Base-by-base conservation (phyloP, 2,113 vertebrate species). In the Oostethus manadensis region DNA sequence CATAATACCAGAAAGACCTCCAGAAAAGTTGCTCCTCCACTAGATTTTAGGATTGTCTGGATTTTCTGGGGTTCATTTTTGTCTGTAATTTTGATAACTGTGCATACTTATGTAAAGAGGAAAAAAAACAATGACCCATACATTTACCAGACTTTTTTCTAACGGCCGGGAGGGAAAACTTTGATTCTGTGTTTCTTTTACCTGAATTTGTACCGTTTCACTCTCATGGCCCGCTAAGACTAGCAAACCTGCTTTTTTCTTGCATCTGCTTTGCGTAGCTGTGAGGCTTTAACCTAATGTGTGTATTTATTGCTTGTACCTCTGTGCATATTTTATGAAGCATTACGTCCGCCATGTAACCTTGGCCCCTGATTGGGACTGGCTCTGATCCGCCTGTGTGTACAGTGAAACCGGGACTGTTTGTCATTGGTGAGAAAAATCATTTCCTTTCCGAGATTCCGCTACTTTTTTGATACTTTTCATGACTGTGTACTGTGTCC, bases 261-360 rank as follows among this genome's bases (percentile, higher is more conserved):
- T 94, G 94, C 96, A 97, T 97, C 95, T 96, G 95, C 95, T 97
- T 98, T 95, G 96, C 94, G 92, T 99, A 98, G 95, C 96, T 98
- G 95, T 99, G 98, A 98, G 94, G 95, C 96, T 97, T 99, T 58
- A 58, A 94, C 95, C 93, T 98, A 95, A 98, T 95, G 94, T 99
- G 97, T 98, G 97, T 99, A 98, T 99, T 99, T 98, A 99, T 98
- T 98, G 97, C 97, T 98, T 97, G 96, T 96, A 95, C 92, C 95
- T 98, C 94, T 96, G 96, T 98, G 96, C 94, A 99, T 98, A 97
- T 94, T 94, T 97, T 98, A 98, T 96, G 94, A 96, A 96, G 92
- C 96, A 97, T 98, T 96, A 94, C 93, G 96, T 98, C 94, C 94
- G 94, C 98, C 94, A 95, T 96, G 94, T 98, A 96, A 94, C 94